These are phyloP conservation scores for Odontocolon sp. DNA, from an alignment of 2,888 invertebrate species.

Conservation along the genomic window DNA sequence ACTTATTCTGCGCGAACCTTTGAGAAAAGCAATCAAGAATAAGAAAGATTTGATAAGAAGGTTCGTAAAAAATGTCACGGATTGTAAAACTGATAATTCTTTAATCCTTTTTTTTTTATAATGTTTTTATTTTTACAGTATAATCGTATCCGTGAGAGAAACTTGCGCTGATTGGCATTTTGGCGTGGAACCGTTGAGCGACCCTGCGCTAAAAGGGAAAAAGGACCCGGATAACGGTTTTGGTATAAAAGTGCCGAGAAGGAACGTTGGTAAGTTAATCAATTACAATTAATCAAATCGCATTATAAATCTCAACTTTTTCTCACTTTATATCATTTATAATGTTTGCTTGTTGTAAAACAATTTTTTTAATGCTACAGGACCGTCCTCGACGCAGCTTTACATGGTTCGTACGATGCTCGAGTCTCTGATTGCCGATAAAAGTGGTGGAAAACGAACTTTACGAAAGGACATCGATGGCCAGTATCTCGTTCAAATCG, in stretches of 20 bases:
- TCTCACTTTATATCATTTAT: no score
- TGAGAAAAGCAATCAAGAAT: conserved; percentile 98
- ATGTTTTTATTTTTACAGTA: conserved; percentile 83
- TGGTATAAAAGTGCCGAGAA: conserved; percentile 94
- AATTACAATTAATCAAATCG: background rate
- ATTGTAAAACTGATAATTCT: background rate
- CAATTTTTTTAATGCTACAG: conserved; percentile 77
- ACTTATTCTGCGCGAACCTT: conserved; percentile 91
- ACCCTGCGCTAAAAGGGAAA: conserved; percentile 95
- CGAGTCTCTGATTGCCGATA: conserved; percentile 98
- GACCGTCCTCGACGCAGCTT: conserved; percentile 95
- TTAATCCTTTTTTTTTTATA: background rate
- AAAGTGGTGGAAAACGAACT: conserved; percentile 97
- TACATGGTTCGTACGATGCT: conserved; percentile 99
- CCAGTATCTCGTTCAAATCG: conserved; percentile 95
- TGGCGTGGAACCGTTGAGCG: conserved; percentile 94
- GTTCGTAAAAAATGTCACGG: conserved; percentile 76
- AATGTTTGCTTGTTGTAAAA: no score
- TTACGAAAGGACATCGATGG: conserved; percentile 98
- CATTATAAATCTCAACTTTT: no score
- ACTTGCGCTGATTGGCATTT: conserved; percentile 98
- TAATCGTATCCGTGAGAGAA: conserved; percentile 97
- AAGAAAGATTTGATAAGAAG: conserved; percentile 97
- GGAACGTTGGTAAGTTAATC: conserved; percentile 91
- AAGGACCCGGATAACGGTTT: conserved; percentile 96